Base-by-base conservation (phyloP, 2,797 vertebrate species). In the Octomys mimax region DNA sequence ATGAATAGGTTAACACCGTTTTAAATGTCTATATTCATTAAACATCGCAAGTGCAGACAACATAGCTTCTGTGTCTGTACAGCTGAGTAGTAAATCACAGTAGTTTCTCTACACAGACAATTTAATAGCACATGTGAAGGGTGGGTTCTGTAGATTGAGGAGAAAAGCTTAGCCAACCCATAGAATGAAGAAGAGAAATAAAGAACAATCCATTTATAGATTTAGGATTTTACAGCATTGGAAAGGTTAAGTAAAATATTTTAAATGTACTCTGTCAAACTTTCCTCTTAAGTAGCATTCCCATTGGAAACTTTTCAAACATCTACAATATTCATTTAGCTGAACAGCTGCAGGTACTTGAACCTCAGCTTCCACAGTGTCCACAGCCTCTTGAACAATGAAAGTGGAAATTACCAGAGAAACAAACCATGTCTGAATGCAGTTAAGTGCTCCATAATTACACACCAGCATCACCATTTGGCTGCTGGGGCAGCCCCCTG, bases 261-360 rank as follows among this genome's bases (percentile, higher is more conserved):
- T 98, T 94, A 91, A 92, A 93, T 87, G 54, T 36, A 87, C 95
- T 96, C 49, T 87, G 42, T 97, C 89, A 71, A 85, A 22, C 68
- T 95, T 96, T 87, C 75, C 84, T 95, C 61, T 97, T 78, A 75
- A 89, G 4, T 78, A 89, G 86, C 46, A 22, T 73, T 97, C 57
- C 89, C 96, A 7, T 33, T 46, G 91, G 95, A 96, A 97, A 62
- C 42, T 94, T 78, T 31, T 85, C 68, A 70, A 39, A 87, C 77
- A 88, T 92, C 92, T 93, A 88, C 92, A 68, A 82, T 92, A 46
- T 84, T 98, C 84, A 96, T 92, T 98, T 96, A 92, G 88, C 98
- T 98, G 98, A 96, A 89, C 98, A 98, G 98, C 98, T 98, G 98
- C 92, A 98, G 98, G 96, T 98, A 87, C 98, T 98, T 97, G 96